A percentile compares a stretch with the other conserved stretches of the same genome.
phyloP scores from a whole-genome alignment of 2,113 vertebrate genomes.

The Spea multiplicata region DNA sequence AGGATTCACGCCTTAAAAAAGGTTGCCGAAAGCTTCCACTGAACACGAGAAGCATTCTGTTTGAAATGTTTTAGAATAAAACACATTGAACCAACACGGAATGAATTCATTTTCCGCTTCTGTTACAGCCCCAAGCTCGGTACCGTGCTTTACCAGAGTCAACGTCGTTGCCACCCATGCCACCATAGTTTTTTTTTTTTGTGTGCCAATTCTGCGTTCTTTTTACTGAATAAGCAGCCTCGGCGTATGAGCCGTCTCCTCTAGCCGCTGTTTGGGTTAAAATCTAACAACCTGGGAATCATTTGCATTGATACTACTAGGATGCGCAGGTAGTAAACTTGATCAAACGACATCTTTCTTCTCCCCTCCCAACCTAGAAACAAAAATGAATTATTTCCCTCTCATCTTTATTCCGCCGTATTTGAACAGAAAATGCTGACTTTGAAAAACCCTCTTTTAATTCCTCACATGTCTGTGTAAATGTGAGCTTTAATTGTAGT shows the following conservation, averaged over 20 bases:
- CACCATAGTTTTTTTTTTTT: no score
- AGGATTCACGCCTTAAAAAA: no score
- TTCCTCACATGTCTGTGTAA: constrained; percentile 51
- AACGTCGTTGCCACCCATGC: no score
- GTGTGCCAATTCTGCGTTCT: no score
- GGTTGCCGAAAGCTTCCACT: no score
- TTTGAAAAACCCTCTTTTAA: constrained; percentile 61
- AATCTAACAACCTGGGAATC: constrained; percentile 13
- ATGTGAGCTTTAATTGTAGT: constrained; percentile 61
- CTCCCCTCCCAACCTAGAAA: constrained; percentile 59
- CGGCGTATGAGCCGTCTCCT: not conserved
- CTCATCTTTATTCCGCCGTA: constrained; percentile 60
- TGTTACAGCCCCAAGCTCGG: no score
- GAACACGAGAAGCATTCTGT: no score
- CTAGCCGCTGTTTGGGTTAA: not conserved
- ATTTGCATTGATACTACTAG: constrained; percentile 57
- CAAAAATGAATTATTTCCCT: constrained; percentile 66
- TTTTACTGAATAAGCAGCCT: no score
- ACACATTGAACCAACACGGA: no score
- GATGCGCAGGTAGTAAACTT: constrained; percentile 59
- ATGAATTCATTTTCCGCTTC: no score
- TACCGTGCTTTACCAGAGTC: no score
- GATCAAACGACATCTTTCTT: constrained; percentile 63
- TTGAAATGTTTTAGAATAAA: no score
- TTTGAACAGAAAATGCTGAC: constrained; percentile 54